phyloP scores from a whole-genome alignment of 2,888 invertebrate genomes.

The Hydrotaea cyrtoneurina region DNA sequence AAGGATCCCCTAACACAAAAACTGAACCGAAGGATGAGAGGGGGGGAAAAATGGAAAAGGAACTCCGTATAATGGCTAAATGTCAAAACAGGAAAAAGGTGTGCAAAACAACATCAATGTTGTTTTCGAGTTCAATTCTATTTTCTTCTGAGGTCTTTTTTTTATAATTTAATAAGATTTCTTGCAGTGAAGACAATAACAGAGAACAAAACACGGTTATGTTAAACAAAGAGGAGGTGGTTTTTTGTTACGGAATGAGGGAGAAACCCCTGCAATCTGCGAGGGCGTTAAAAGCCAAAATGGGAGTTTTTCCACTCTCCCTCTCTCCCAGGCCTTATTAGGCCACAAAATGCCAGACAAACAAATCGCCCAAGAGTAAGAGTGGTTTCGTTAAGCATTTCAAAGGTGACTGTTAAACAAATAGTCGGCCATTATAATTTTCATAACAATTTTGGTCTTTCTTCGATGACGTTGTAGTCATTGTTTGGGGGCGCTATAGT shows the following conservation, averaged over 20 bases:
- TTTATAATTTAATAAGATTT: slow-evolving; percentile 61
- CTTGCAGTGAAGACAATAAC: not conserved
- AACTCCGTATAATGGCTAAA: slow-evolving; percentile 49
- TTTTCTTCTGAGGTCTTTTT: slow-evolving; percentile 27
- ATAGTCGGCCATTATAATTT: slow-evolving; percentile 65
- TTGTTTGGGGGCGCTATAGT: slow-evolving; percentile 34
- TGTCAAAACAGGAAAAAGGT: slow-evolving; percentile 67
- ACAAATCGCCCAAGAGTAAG: slow-evolving; percentile 24
- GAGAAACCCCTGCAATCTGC: slow-evolving; percentile 15
- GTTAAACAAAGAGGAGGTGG: slow-evolving; percentile 58
- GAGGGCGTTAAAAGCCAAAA: slow-evolving; percentile 55
- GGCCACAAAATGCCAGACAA: slow-evolving; percentile 31
- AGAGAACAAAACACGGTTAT: slow-evolving; percentile 36
- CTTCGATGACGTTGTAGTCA: not conserved
- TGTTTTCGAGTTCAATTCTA: slow-evolving; percentile 47
- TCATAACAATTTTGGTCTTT: slow-evolving; percentile 52
- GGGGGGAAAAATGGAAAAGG: slow-evolving; percentile 22
- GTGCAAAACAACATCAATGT: slow-evolving; percentile 63
- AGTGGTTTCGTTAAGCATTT: slow-evolving; percentile 42
- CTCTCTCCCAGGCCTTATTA: not conserved
- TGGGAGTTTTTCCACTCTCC: slow-evolving; percentile 51
- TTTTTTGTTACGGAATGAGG: slow-evolving; percentile 18
- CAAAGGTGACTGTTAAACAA: slow-evolving; percentile 58
- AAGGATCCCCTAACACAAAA: slow-evolving; percentile 48
- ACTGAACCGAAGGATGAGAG: not conserved